phyloP scores from a whole-genome alignment of 1,140 invertebrate genomes.

The Trachymyrmex septentrionalis region DNA sequence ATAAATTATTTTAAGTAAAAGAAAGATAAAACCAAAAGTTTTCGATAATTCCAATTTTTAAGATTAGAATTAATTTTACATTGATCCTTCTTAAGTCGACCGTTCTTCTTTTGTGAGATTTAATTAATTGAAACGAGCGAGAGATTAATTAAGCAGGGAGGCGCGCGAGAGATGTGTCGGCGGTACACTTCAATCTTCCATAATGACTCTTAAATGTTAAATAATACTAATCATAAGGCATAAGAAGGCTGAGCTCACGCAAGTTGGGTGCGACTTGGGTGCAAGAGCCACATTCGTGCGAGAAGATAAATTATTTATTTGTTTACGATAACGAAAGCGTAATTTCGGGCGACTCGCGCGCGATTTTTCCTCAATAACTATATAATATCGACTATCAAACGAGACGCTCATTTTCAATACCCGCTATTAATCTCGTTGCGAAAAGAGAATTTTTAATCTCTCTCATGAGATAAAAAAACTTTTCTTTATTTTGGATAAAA shows the following conservation, averaged over 20 bases:
- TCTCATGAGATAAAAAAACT: not conserved
- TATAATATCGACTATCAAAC: constrained; percentile 3
- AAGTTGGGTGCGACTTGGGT: constrained; percentile 54
- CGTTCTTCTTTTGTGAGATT: constrained; percentile 5
- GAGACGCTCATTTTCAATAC: constrained; percentile 30
- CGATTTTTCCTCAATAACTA: not conserved
- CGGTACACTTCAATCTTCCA: constrained; percentile 73
- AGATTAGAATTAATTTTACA: constrained; percentile 6
- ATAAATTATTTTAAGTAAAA: not conserved
- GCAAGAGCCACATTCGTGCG: constrained; percentile 35
- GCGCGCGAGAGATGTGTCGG: constrained; percentile 48
- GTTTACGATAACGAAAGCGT: constrained; percentile 73
- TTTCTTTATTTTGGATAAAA: constrained; percentile 11
- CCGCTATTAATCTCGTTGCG: not conserved
- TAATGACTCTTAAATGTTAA: constrained; percentile 78
- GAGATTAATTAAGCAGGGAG: constrained; percentile 40
- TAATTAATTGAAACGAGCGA: not conserved
- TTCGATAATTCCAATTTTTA: not conserved
- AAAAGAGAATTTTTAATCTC: not conserved
- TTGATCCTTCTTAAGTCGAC: not conserved
- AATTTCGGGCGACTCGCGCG: constrained; percentile 64
- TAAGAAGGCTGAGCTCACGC: constrained; percentile 78
- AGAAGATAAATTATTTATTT: constrained; percentile 80
- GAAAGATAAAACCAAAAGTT: not conserved
- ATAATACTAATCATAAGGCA: constrained; percentile 72